Evolutionary conservation across 1,140 invertebrate species (phyloP), one percentile per base, ranked within the genome.

Genomic region (Oncopeltus fasciatus): DNA sequence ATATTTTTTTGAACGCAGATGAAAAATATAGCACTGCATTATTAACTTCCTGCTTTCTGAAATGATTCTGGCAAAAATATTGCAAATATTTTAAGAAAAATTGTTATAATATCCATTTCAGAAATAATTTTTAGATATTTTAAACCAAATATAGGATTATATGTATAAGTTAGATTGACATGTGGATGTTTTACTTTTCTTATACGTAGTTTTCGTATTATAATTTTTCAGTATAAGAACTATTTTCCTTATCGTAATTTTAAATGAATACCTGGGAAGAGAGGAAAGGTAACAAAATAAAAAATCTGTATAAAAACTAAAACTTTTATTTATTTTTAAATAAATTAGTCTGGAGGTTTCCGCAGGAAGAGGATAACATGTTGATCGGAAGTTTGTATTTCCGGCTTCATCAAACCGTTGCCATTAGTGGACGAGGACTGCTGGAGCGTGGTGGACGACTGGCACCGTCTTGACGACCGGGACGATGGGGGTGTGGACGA

Each of bases 401-500:
- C n/a, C 18, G 16, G 44, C n/a, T 46, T 12, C n/a, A 3, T 4
- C n/a, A 1, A 20, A 2, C 2, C 3, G 21, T 8, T 24, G 21
- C 18, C 24, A 14, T 57, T 60, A 68, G 67, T 73, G 71, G 24
- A 70, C 67, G 43, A 72, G 68, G 21, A 68, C 67, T 18, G 70
- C 66, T 12, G 70, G 67, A 61, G 68, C 59, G 27, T 66, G 65
- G 51, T 69, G 67, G 24, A 72, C 60, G 27, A 71, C 60, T 8
- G 68, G 69, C 1, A 67, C 62, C n/a, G 49, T 38, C 49, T 57
- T 70, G n/a, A 69, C 72, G 20, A 74, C 67, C 16, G 69, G 66
- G 43, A 75, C 74, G 11, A 75, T 69, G 61, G 72, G 73, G 53
- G 72, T 18, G 68, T 68, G 71, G 58, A 73, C 66, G 14, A 73